Evolutionary conservation across 2,888 invertebrate species (phyloP).

Genomic region (Protophormia terraenovae): DNA sequence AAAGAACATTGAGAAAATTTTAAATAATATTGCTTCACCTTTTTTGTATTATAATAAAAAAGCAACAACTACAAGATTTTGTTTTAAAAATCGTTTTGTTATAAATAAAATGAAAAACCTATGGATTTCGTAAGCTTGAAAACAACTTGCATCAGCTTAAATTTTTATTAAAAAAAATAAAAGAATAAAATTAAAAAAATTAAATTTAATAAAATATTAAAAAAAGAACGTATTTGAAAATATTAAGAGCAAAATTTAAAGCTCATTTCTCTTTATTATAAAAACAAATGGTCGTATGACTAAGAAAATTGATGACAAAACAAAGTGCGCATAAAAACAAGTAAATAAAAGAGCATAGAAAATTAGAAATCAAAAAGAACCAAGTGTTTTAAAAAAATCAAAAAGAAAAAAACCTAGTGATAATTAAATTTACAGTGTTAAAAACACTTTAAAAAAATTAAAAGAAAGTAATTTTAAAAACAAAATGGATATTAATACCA

Average conservation of each 20-base stretch:
- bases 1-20: slow-evolving; percentile 8
- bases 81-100: slow-evolving; percentile 75
- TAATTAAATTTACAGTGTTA: slow-evolving; percentile 57
- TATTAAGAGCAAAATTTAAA: slow-evolving; percentile 49
- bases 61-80: slow-evolving; percentile 67
- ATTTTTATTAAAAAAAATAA: not conserved
- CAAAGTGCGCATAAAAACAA: slow-evolving; percentile 63
- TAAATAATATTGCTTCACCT: slow-evolving; percentile 11
- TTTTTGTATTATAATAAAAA: slow-evolving; percentile 51
- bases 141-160: slow-evolving; percentile 70
- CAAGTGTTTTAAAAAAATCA: slow-evolving; percentile 53
- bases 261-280: not conserved
- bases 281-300: slow-evolving; percentile 25
- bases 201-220: not conserved
- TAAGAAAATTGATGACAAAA: slow-evolving; percentile 60
- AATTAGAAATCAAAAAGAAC: slow-evolving; percentile 6
- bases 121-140: slow-evolving; percentile 73
- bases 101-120: slow-evolving; percentile 57
- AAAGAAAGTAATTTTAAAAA: slow-evolving; percentile 42
- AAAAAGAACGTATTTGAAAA: not conserved
- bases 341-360: slow-evolving; percentile 32
- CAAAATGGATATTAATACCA: slow-evolving; percentile 58
- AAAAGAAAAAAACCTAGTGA: slow-evolving; percentile 32
- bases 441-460: slow-evolving; percentile 63
- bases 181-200: not conserved